These are phyloP conservation scores for Staurois parvus DNA, from an alignment of 2,797 vertebrate genomes.

Conservation along the genomic window DNA sequence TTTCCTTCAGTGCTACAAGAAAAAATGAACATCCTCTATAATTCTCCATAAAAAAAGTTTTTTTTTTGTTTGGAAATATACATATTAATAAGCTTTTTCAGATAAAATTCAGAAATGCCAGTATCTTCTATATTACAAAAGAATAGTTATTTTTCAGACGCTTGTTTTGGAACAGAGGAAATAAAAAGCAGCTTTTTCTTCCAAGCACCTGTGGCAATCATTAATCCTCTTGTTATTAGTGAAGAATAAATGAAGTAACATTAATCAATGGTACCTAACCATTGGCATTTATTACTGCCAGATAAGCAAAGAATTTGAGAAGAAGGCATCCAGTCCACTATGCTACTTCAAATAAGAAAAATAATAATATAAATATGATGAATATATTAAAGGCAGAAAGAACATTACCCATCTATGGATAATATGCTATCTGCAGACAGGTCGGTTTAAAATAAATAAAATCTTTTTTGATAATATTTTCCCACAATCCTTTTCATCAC, in stretches of 20 bases:
- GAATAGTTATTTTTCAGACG: conserved; percentile 69
- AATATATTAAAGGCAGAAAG: neutral
- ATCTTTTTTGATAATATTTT: neutral
- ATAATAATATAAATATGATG: neutral
- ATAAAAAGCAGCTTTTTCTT: conserved; percentile 73
- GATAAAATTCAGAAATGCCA: conserved; percentile 59
- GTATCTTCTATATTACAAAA: conserved; percentile 24
- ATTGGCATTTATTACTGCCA: conserved; percentile 32
- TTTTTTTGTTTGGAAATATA: conserved; percentile 46
- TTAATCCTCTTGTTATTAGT: conserved; percentile 35
- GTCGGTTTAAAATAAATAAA: neutral
- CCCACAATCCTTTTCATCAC: neutral
- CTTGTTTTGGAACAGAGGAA: conserved; percentile 73
- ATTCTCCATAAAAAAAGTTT: neutral
- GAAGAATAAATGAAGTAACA: conserved; percentile 39
- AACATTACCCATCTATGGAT: neutral
- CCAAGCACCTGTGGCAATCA: conserved; percentile 20
- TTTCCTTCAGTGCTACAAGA: too few relatives aligned
- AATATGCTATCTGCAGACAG: neutral
- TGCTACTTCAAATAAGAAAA: neutral
- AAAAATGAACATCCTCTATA: neutral
- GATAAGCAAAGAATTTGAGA: conserved; percentile 20
- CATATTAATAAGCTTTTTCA: conserved; percentile 68
- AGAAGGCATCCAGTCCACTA: neutral
- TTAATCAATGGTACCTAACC: conserved; percentile 30